Evolutionary conservation across 2,888 invertebrate species (phyloP), one percentile per base, ranked within the genome.

Genomic region (Myopa tessellatipennis): DNA sequence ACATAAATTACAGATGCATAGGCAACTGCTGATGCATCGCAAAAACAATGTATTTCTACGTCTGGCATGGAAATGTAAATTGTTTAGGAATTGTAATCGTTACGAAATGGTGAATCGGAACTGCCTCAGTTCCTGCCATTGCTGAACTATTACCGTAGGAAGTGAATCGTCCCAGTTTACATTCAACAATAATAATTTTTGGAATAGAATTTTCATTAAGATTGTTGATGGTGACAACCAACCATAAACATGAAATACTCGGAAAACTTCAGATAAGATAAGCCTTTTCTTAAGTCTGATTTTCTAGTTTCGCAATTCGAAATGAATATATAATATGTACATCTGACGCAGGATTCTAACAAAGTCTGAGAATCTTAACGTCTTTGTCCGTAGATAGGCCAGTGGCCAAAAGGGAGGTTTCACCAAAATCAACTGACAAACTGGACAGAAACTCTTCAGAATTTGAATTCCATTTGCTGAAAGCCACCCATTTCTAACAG

Each of bases 211-310:
- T 40, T 67, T 67, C 14, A 36, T 36, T 12, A 26, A 40, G 2
- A 67, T 67, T 14, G 67, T 67, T 67, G 67, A 26, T 6, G 40
- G 67, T 5, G 40, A 26, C 14, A 67, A n/a, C 40, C 67, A 67
- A 4, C 38, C 40, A 38, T 40, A 40, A 5, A 79, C 0, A 78
- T 78, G 36, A 80, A 34, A 1, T 80, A 75, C 34, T 80, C 34
- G 18, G 5, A 12, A 26, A 14, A 34, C 63, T 7, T 63, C 63
- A 5, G 34, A 26, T 6, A 18, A 12, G 26, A n/a, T 6, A 12
- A 26, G n/a, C n/a, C 61, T 12, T 63, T 63, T 16, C 4, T 1
- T 26, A 6, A 18, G 7, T 26, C 4, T 26, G 18, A 6, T 61
- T 26, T 18, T 18, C 10, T 5, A 26, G 10, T 18, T 61, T 18